Evolutionary conservation across 2,113 vertebrate genomes (phyloP).

Genomic region (Oreotrochilus melanogaster): DNA sequence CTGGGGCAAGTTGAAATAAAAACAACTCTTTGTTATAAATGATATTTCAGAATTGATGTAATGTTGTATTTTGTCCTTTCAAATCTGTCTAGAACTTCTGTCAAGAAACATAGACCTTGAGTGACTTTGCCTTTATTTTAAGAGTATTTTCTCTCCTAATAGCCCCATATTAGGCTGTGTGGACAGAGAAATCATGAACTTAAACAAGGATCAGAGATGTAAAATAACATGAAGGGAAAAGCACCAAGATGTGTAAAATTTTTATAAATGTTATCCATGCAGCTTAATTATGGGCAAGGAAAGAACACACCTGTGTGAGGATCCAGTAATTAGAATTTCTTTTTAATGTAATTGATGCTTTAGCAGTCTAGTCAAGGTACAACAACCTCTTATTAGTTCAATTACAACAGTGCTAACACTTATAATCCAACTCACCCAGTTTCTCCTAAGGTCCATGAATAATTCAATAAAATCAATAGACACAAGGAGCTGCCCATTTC

Average conservation of each 20-base stretch:
- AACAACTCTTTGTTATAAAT: slow-evolving; percentile 40
- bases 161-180: not conserved
- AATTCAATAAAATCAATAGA: not conserved
- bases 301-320: not conserved
- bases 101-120: not conserved
- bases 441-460: slow-evolving; percentile 4
- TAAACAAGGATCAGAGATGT: not conserved
- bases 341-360: not conserved
- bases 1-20: slow-evolving; percentile 52
- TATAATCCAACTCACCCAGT: not conserved
- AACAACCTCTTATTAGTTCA: not conserved
- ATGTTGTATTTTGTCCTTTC: not conserved
- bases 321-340: not conserved
- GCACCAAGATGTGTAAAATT: not conserved
- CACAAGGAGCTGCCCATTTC: not conserved
- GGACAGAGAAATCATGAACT: not conserved
- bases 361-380: not conserved
- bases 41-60: not conserved
- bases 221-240: not conserved
- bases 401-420: not conserved
- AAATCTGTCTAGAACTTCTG: not conserved
- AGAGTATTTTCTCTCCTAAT: not conserved
- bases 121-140: slow-evolving; percentile 17
- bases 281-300: not conserved
- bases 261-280: not conserved